Evolutionary conservation across 2,113 vertebrate genomes (phyloP), one percentile per base, ranked within the genome.

Genomic region (Paramormyrops kingsleyae): DNA sequence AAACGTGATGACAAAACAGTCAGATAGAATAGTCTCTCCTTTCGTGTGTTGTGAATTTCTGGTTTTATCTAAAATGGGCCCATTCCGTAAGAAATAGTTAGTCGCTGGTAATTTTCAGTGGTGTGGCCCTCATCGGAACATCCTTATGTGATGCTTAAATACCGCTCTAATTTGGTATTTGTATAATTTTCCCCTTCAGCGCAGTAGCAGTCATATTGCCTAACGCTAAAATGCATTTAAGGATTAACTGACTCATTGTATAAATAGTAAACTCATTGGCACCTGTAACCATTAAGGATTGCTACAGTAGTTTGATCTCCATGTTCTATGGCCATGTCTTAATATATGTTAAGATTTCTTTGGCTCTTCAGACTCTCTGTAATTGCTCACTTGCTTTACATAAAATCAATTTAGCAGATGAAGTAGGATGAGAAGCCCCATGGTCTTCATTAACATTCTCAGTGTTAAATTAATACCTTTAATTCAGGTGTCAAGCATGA

Each of bases 401-500:
- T 35, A 52, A 87, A 52, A 52, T 17, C 84, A 44, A 35, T 87
- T 49, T 35, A 24, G 17, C 44, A n/a, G 85, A 52, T 27, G 87
- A 5, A 31, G 50, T 56, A 39, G 50, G 6, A 19, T 42, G 31
- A 21, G 21, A 44, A 44, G 10, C 56, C 6, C 7, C 35, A 88
- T 66, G 19, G 10, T 62, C 44, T 21, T 49, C 62, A 12, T 17
- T 66, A 66, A 62, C 39, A 46, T 53, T 66, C 9, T 66, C n/a
- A 52, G n/a, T 56, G 87, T n/a, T 66, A 88, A 88, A 27, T 49
- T 19, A 47, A 15, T 49, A 77, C 53, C 88, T 90, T 87, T 77
- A 74, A 90, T 91, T 66, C 89, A 84, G 87, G 53, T 87, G 53
- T 59, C 66, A 83, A 88, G 66, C 83, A 46, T 19, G n/a, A 70